Percentiles rank a stretch among this genome's conserved stretches.
Evolutionary conservation across 1,140 invertebrate species (phyloP).

Genomic region (Chironomus striatipennis): DNA sequence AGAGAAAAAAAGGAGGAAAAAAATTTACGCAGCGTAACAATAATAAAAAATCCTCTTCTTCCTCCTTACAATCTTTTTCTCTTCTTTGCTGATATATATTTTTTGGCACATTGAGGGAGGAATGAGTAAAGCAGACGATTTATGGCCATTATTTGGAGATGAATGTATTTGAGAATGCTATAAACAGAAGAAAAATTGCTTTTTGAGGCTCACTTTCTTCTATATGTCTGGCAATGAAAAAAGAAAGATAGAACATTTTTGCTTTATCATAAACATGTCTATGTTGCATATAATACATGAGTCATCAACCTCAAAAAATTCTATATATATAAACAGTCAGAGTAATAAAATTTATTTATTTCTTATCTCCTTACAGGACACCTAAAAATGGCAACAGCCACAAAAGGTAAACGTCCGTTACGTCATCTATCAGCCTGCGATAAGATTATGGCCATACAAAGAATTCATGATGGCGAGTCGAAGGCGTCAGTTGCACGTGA

Average conservation of each 20-base stretch:
- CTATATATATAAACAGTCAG: too few relatives aligned
- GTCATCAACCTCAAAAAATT: too few relatives aligned
- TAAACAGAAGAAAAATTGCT: neutral
- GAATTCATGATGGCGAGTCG: conserved; percentile 70
- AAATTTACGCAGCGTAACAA: neutral
- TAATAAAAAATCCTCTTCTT: neutral
- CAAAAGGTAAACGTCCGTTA: conserved; percentile 58
- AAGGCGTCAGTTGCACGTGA: conserved; percentile 73
- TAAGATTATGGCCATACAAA: conserved; percentile 67
- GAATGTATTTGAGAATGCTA: conserved; percentile 8
- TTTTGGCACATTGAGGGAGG: neutral
- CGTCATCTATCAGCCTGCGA: conserved; percentile 60
- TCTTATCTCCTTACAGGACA: neutral
- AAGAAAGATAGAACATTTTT: too few relatives aligned
- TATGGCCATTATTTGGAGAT: conserved; percentile 1
- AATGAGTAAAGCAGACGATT: conserved; percentile 2
- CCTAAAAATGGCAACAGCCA: conserved; percentile 30
- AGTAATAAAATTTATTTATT: neutral
- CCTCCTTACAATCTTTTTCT: neutral
- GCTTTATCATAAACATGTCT: neutral
- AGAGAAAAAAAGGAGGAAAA: conserved; percentile 1
- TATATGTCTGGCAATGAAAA: neutral
- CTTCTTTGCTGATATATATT: neutral
- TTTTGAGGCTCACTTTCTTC: neutral
- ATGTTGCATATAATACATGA: neutral